Conservation (phyloP, 2,797 vertebrate species). For the Halcyon badia region DNA sequence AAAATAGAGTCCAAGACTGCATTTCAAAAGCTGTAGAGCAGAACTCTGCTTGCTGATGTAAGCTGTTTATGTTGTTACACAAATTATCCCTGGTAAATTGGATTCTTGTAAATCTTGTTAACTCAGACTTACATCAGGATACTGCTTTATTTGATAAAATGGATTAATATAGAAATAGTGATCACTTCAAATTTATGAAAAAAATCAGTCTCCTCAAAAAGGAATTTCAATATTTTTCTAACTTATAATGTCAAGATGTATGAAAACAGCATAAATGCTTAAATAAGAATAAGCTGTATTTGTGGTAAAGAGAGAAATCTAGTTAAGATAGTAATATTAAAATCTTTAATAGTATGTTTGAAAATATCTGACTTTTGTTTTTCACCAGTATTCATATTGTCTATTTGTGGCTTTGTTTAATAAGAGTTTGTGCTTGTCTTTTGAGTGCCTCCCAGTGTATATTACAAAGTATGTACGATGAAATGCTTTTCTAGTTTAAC, state of each 20-base stretch:
- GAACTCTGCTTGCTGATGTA: background rate
- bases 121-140: background rate
- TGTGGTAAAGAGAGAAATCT: background rate
- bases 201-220: background rate
- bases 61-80: background rate
- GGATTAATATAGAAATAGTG: background rate
- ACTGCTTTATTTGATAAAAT: background rate
- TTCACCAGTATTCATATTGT: background rate
- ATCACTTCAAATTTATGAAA: background rate
- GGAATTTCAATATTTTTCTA: background rate
- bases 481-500: background rate
- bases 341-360: background rate
- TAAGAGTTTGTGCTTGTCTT: background rate
- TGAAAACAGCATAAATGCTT: background rate
- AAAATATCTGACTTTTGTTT: background rate
- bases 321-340: background rate
- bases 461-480: background rate
- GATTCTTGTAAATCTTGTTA: conserved; percentile 26
- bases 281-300: background rate
- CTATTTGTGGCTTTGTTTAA: background rate
- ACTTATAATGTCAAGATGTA: background rate
- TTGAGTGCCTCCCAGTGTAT: background rate
- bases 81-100: conserved; percentile 19
- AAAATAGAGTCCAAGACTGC: background rate
- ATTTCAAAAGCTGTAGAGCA: background rate